Evolutionary conservation across 2,113 vertebrate species (phyloP).

Genomic region (Pseudolaguvia tuberculata): DNA sequence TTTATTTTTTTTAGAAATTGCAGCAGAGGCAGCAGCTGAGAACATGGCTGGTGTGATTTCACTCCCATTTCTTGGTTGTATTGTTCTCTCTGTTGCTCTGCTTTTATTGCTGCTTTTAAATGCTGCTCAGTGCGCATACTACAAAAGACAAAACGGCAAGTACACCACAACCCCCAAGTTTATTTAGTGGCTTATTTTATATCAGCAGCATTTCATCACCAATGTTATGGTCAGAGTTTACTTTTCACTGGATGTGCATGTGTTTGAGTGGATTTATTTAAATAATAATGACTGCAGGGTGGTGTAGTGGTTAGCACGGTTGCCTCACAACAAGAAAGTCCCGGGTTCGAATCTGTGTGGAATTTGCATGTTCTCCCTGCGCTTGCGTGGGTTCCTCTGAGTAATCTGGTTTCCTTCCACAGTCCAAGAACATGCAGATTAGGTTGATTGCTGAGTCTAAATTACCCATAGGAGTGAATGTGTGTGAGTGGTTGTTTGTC

Average conservation of each 20-base stretch:
- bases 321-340: too few relatives aligned
- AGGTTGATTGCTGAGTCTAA: too few relatives aligned
- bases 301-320: too few relatives aligned
- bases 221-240: too few relatives aligned
- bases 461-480: too few relatives aligned
- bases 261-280: not conserved
- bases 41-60: not conserved
- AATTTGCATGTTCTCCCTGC: too few relatives aligned
- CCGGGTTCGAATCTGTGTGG: too few relatives aligned
- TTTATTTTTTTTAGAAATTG: conserved; percentile 15
- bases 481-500: too few relatives aligned
- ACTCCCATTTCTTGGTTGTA: conserved; percentile 39
- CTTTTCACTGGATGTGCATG: not conserved
- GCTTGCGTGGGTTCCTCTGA: too few relatives aligned
- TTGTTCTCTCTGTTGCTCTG: conserved; percentile 45
- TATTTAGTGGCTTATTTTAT: not conserved
- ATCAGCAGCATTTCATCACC: not conserved
- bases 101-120: conserved; percentile 41
- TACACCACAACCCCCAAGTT: not conserved
- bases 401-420: too few relatives aligned
- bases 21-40: too few relatives aligned
- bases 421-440: too few relatives aligned
- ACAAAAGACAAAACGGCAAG: conserved; percentile 46
- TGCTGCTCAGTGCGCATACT: conserved; percentile 28
- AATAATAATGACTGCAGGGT: not conserved